Evolutionary conservation across 2,113 vertebrate species (phyloP).

Genomic region (Tetrao urogallus): DNA sequence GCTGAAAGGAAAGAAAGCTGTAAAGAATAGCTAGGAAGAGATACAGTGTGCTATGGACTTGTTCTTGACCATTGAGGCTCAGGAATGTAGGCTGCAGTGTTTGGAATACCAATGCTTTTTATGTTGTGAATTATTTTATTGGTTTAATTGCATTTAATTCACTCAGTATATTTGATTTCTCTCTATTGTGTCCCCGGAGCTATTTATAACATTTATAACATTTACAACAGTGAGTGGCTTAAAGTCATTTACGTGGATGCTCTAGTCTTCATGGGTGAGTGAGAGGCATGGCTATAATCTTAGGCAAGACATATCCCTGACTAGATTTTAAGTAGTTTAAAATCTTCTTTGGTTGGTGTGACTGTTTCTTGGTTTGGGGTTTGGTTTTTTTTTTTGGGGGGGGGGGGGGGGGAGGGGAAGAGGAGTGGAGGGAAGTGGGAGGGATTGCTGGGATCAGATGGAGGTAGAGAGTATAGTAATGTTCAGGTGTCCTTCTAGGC

Average conservation of each 20-base stretch:
- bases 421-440: no score
- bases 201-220: neutral
- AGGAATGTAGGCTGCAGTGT: neutral
- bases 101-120: neutral
- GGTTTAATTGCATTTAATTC: neutral
- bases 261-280: neutral
- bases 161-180: fast-evolving
- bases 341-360: fast-evolving
- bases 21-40: neutral
- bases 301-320: neutral
- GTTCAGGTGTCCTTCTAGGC: neutral
- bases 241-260: neutral
- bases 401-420: no score
- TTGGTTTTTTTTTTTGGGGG: neutral
- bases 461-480: neutral
- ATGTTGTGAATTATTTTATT: neutral
- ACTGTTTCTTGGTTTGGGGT: neutral
- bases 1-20: neutral
- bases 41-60: fast-evolving
- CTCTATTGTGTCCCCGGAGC: neutral
- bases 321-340: neutral
- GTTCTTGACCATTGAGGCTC: neutral
- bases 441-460: neutral
- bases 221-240: neutral
- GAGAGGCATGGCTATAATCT: neutral